Percentiles rank a stretch among this genome's conserved stretches.
These are phyloP conservation scores for Azorinus chamasolen DNA, from an alignment of 2,888 invertebrate species.

Conservation along the genomic window DNA sequence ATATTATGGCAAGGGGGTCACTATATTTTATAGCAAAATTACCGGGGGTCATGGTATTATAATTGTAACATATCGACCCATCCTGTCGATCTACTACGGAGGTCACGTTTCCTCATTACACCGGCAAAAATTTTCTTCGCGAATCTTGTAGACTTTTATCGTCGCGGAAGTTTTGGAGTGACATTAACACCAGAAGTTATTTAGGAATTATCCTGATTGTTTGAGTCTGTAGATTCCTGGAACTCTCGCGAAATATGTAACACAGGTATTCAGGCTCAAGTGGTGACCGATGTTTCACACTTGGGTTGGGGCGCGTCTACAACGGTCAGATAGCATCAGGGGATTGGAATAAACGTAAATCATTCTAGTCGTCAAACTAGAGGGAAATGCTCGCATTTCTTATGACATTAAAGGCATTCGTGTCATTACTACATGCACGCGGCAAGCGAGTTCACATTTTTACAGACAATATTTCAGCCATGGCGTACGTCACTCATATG, in stretches of 20 bases:
- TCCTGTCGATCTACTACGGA: too few species aligned
- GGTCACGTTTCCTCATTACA: too few species aligned
- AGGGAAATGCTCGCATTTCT: slow-evolving; percentile 12
- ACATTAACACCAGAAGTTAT: slow-evolving; percentile 5
- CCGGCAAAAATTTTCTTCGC: slow-evolving; percentile 17
- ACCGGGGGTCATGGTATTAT: too few species aligned
- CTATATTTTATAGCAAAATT: too few species aligned
- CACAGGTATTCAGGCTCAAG: slow-evolving; percentile 11
- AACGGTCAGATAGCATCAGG: slow-evolving; percentile 3
- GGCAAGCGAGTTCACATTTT: slow-evolving; percentile 17
- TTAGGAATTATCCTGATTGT: slow-evolving; percentile 7
- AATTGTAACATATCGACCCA: too few species aligned
- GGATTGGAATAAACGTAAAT: slow-evolving; percentile 18
- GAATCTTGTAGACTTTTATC: slow-evolving; percentile 8
- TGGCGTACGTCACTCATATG: slow-evolving; percentile 37
- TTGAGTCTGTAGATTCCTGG: slow-evolving; percentile 2
- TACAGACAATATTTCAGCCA: slow-evolving; percentile 39
- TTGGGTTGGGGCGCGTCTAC: slow-evolving; percentile 5
- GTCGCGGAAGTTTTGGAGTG: not conserved
- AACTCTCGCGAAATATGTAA: slow-evolving; percentile 19
- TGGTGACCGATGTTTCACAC: not conserved
- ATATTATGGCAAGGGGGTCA: too few species aligned
- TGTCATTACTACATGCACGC: not conserved
- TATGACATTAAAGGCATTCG: not conserved
- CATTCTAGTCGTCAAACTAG: slow-evolving; percentile 18